Evolutionary conservation across 1,140 invertebrate species (phyloP), one percentile per base, ranked within the genome.

Genomic region (Drosophila mojavensis): DNA sequence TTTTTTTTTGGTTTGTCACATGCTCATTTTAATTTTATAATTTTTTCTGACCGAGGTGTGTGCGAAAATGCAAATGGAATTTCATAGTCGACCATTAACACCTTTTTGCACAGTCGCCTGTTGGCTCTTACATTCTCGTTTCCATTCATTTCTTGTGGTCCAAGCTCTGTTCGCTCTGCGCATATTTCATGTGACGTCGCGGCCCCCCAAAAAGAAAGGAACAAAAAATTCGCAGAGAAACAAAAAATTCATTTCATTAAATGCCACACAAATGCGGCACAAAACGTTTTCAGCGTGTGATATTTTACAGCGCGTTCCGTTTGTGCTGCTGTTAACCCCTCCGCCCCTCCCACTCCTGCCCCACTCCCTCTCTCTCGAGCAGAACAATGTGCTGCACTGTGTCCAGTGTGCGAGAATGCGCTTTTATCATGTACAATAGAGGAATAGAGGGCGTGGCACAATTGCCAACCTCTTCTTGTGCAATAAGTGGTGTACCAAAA

Each of bases 61-160:
- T 54, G 53, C 33, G 71, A 75, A 61, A 79, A 78, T 83, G 83
- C 79, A 88, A 88, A 88, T 88, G 83, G 84, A 89, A 89, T 88
- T 89, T 83, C 80, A 83, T 79, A 89, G 84, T 88, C 73, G 43
- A 79, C 83, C 83, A 88, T 88, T 88, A 88, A 88, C 83, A 88
- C 83, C 79, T 88, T 89, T 88, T 88, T 89, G 69, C 72, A 65
- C 55, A 66, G 82, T 73, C 65, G 50, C 73, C 65, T 58, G 33
- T 50, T 70, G 58, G 53, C 55, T 26, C 58, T 60, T 45, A 43
- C 58, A 55, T 75, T 75, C 64, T 73, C 50, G 56, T 76, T 84
- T 65, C 43, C 60, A 81, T 62, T 76, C 68, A 43, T 50, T 79
- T 73, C 77, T 77, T 80, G 70, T 65, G 77, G 71, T 71, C 56